A percentile compares a stretch with the other conserved stretches of the same genome.
phyloP scores from a whole-genome alignment of 2,888 invertebrate species.

The Thecophora atra region DNA sequence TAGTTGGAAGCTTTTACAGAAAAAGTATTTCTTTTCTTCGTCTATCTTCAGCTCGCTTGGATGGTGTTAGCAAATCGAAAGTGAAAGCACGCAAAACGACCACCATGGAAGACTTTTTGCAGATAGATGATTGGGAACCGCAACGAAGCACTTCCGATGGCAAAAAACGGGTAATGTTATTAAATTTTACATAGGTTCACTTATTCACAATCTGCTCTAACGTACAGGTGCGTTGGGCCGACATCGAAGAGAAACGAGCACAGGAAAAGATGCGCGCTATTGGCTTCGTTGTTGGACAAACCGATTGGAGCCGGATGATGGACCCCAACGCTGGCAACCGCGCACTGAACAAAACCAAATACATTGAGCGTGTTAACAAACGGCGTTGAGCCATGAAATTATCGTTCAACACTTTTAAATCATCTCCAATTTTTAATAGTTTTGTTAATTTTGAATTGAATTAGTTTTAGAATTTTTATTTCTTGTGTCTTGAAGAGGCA shows the following conservation, averaged over 20 bases:
- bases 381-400: conserved; percentile 43
- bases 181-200: background rate
- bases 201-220: conserved; percentile 20
- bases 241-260: conserved; percentile 90
- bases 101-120: conserved; percentile 93
- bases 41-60: conserved; percentile 82
- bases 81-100: conserved; percentile 66
- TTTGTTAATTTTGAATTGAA: too few species aligned
- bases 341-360: conserved; percentile 94
- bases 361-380: conserved; percentile 75
- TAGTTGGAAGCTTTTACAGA: conserved; percentile 3
- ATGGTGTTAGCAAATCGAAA: conserved; percentile 84
- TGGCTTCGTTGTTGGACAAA: conserved; percentile 96
- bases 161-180: conserved; percentile 82
- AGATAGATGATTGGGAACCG: conserved; percentile 78
- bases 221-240: conserved; percentile 94
- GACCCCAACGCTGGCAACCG: conserved; percentile 89
- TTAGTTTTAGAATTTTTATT: too few species aligned
- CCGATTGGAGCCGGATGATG: conserved; percentile 95
- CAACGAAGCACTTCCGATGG: conserved; percentile 72
- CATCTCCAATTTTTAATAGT: too few species aligned
- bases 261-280: conserved; percentile 94
- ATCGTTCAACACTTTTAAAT: too few species aligned
- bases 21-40: conserved; percentile 49
- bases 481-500: too few species aligned